Percentiles rank a stretch among this genome's conserved stretches.
Evolutionary conservation across 1,140 invertebrate species (phyloP).

Genomic region (Drosophila sulfurigaster): DNA sequence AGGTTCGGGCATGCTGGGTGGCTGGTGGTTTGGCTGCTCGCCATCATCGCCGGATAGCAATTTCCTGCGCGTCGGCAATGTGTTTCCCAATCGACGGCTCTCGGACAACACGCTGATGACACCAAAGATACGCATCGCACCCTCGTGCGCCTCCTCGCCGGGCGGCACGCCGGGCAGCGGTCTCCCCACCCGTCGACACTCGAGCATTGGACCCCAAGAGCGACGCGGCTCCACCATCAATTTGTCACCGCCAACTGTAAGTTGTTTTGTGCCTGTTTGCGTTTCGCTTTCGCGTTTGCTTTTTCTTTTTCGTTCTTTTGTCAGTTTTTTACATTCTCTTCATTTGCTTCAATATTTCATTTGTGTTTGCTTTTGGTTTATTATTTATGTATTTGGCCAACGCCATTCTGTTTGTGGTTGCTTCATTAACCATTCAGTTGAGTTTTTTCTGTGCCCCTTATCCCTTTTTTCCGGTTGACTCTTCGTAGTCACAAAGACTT

Average conservation of each 20-base stretch:
- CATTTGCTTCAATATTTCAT: constrained; percentile 19
- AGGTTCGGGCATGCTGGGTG: constrained; percentile 88
- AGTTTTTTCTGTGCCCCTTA: constrained; percentile 5
- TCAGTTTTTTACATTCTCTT: constrained; percentile 24
- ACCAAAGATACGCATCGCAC: constrained; percentile 93
- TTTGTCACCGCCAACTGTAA: constrained; percentile 94
- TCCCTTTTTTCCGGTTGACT: constrained; percentile 3
- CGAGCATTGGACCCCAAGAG: constrained; percentile 95
- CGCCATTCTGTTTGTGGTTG: constrained; percentile 58
- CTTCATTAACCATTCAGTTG: constrained; percentile 36
- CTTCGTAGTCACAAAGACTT: constrained; percentile 33
- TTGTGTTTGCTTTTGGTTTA: constrained; percentile 27
- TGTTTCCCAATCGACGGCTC: constrained; percentile 92
- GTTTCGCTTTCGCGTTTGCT: constrained; percentile 29
- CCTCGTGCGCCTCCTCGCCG: constrained; percentile 93
- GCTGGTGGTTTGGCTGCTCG: constrained; percentile 90
- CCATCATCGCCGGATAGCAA: constrained; percentile 93
- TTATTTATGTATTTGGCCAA: constrained; percentile 47
- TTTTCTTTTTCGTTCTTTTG: constrained; percentile 16
- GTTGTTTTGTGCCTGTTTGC: constrained; percentile 72
- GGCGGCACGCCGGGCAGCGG: constrained; percentile 92
- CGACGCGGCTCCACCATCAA: constrained; percentile 93
- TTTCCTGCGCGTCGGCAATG: constrained; percentile 92
- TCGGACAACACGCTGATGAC: constrained; percentile 97
- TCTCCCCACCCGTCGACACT: constrained; percentile 93